Base-by-base conservation (phyloP, 1,140 invertebrate species). In the Hyposmocoma kahamanoa region DNA sequence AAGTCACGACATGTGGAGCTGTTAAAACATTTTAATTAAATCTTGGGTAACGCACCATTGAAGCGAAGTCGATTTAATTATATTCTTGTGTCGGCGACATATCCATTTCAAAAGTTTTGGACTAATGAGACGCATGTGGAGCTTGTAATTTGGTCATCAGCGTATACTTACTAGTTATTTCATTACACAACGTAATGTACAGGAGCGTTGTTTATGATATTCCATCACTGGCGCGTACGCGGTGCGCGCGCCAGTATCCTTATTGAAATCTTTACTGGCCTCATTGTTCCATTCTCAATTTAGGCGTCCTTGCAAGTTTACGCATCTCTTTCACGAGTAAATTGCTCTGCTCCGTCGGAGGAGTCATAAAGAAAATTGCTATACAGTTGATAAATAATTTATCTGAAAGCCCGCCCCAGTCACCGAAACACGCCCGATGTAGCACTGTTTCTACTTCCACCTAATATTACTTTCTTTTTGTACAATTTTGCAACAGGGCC, bases 371-470 rank as follows among this genome's bases (percentile, higher is more conserved):
- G 81, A 83, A 85, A 85, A 85, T 85, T 85, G 82, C 82, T 78
- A 83, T 83, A 83, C 79, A 83, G 75, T 85, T 85, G 82, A 85
- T 85, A 85, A 85, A 85, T 85, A 85, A 85, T 85, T 83, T 83
- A 85, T 85, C 76, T 82, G 76, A 80, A 74, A 83, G 79, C 74
- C 77, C 69, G 72, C 72, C 71, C 75, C 75, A 84, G 81, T 84
- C 77, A 83, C 79, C 75, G 75, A 77, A 75, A 77, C 74, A 72
- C 63, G 67, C 58, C 59, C 61, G 65, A 68, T 67, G 72, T 73
- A 80, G 70, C 65, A 64, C 55, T 72, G 72, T 65, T 62, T 71
- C 68, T 70, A 83, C 79, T 77, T 84, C 76, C 62, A 80, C 76
- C 78, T 80, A 75, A 84, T 82, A 84, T 78, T 78, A 78, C 79